Evolutionary conservation across 2,797 vertebrate genomes (phyloP).

Genomic region (Acomys russatus): DNA sequence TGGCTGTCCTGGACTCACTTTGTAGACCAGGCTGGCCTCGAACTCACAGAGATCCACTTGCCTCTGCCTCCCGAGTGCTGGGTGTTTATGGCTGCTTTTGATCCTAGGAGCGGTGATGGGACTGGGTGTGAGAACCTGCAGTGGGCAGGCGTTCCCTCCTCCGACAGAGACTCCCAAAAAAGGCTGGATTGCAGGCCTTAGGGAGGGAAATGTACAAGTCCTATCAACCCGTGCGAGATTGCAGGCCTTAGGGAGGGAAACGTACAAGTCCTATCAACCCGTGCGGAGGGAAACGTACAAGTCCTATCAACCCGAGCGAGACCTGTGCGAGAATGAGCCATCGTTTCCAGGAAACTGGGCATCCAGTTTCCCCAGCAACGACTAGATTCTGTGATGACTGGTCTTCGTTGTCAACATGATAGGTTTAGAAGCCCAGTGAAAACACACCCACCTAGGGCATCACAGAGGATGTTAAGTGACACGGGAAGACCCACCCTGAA

Average conservation of each 20-base stretch:
- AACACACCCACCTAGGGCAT: neutral
- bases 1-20: too few species aligned
- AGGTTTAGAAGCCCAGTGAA: neutral
- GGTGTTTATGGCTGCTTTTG: neutral
- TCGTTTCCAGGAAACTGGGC: neutral
- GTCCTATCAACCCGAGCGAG: rapidly evolving
- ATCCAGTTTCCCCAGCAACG: neutral
- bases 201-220: rapidly evolving
- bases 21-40: too few species aligned
- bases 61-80: too few species aligned
- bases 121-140: neutral
- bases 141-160: rapidly evolving
- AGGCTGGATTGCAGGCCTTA: neutral
- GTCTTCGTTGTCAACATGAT: too few species aligned
- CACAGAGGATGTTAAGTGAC: neutral
- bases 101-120: neutral
- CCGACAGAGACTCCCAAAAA: too few species aligned
- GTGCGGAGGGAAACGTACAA: neutral
- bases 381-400: neutral
- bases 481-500: neutral
- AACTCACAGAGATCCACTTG: too few species aligned
- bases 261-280: rapidly evolving
- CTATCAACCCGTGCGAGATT: neutral
- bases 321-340: rapidly evolving
- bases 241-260: neutral